phyloP scores from a whole-genome alignment of 2,113 vertebrate genomes.

The cat (Felis catus) region F.catus_Fca126_mat1.0 CM031419.1:45972501-45973000 shows the following conservation, averaged over 20 bases:
- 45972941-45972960: neutral
- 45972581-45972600: too few relatives aligned
- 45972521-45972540: too few relatives aligned
- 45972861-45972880: neutral
- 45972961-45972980: neutral
- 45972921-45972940: neutral
- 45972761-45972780: neutral
- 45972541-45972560: too few relatives aligned
- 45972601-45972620: too few relatives aligned
- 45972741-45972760: neutral
- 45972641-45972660: neutral
- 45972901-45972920: neutral
- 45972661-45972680: neutral
- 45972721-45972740: neutral
- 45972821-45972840: neutral
- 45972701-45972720: neutral
- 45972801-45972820: neutral
- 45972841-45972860: neutral
- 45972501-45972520: too few relatives aligned
- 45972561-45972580: too few relatives aligned
- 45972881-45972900: neutral
- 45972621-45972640: too few relatives aligned
- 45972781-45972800: neutral
- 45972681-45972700: neutral
- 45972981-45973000: neutral